Evolutionary conservation across 23 tunicate genomes (phyloP).

Genomic region (Phallusia fumigata): DNA sequence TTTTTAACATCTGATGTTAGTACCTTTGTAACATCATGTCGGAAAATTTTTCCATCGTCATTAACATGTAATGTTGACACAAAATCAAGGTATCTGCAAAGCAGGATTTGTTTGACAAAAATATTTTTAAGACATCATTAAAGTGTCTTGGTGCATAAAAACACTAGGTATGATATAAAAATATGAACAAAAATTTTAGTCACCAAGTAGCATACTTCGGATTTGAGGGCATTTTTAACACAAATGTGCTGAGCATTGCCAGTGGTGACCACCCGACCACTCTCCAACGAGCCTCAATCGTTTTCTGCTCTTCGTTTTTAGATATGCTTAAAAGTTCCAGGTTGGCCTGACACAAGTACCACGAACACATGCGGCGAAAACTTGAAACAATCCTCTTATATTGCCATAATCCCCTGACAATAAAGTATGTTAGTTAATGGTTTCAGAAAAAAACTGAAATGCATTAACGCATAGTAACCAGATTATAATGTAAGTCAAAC

Average conservation of each 20-base stretch:
- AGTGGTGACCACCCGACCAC: conserved; percentile 35
- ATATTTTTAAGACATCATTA: no score
- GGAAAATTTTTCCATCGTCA: conserved; percentile 48
- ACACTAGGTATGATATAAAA: no score
- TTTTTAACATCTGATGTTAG: no score
- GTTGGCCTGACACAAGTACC: conserved; percentile 32
- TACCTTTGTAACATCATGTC: conserved; percentile 64
- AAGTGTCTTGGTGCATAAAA: no score
- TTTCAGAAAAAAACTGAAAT: neutral
- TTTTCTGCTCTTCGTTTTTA: conserved; percentile 31
- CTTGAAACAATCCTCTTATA: conserved; percentile 26
- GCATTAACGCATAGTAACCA: no score
- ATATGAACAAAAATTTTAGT: no score
- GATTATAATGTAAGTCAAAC: no score
- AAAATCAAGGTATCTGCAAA: conserved; percentile 61
- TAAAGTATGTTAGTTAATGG: neutral
- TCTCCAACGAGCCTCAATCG: conserved; percentile 74
- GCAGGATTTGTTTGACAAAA: no score
- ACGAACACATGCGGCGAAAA: conserved; percentile 22
- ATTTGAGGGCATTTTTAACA: conserved; percentile 18
- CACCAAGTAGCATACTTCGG: neutral
- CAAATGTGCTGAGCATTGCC: neutral
- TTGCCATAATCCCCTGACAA: conserved; percentile 34
- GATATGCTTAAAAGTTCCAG: conserved; percentile 45
- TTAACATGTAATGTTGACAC: conserved; percentile 58